phyloP scores from a whole-genome alignment of 2,888 invertebrate genomes.

The Cheilosia grossa region DNA sequence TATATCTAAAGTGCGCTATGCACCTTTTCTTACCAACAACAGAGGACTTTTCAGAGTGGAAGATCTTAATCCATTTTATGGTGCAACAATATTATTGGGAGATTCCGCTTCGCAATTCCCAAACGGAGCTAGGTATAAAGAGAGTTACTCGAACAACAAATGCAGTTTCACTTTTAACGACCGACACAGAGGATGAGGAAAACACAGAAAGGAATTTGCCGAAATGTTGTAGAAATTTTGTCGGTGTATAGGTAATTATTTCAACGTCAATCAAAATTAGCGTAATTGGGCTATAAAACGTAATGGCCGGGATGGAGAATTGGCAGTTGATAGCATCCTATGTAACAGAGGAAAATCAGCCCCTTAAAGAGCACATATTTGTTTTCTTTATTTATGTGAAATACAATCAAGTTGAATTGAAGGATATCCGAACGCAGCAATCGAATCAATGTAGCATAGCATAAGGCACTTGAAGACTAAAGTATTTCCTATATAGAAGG shows the following conservation, averaged over 20 bases:
- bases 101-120: slow-evolving; percentile 38
- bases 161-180: slow-evolving; percentile 15
- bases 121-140: slow-evolving; percentile 3
- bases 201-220: slow-evolving; percentile 12
- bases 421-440: not conserved
- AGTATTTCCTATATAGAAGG: no score
- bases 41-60: slow-evolving; percentile 39
- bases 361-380: no score
- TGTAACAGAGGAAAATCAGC: slow-evolving; percentile 6
- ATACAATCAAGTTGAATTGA: slow-evolving; percentile 11
- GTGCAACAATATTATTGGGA: slow-evolving; percentile 60
- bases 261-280: slow-evolving; percentile 44
- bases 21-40: not conserved
- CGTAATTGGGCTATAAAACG: slow-evolving; percentile 46
- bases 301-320: slow-evolving; percentile 8
- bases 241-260: slow-evolving; percentile 51
- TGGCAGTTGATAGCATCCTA: not conserved
- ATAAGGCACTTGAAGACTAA: no score
- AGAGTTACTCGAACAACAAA: slow-evolving; percentile 12
- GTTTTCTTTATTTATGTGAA: not conserved
- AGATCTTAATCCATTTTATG: slow-evolving; percentile 65
- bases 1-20: slow-evolving; percentile 4
- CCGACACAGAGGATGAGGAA: slow-evolving; percentile 1
- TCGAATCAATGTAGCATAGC: no score
- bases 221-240: slow-evolving; percentile 55